Base-by-base conservation (phyloP, 2,797 vertebrate species). In the Argentina silus region DNA sequence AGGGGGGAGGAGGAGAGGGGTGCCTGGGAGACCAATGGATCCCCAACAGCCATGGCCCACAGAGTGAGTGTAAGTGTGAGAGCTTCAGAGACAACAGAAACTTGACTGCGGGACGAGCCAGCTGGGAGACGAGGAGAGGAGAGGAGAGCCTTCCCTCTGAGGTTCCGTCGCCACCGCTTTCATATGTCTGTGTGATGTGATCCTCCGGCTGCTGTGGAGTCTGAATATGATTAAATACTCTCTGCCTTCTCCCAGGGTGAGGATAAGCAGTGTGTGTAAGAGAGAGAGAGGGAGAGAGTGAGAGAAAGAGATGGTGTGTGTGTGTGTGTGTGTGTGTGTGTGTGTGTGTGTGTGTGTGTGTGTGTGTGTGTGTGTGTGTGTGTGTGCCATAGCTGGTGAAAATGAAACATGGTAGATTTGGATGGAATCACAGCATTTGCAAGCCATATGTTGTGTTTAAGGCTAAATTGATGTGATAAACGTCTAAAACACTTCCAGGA, bases 401-500 rank as follows among this genome's bases (percentile, higher is more conserved):
- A 57, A 21, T 53, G 15, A 57, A 6, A 57, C 17, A 15, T 1
- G n/a, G 55, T 19, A 19, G 7, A 57, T 17, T n/a, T 14, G 53
- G 12, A 55, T n/a, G 12, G 53, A 55, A 55, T 6, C 15, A 27
- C 36, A 36, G 60, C 7, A 56, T 6, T 15, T 17, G n/a, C 14
- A 56, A 43, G 60, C 27, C 5, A 10, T 3, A 1, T 36, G 23
- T 15, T 8, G 6, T 14, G 60, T 36, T 15, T 36, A 63, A 14
- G 36, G 15, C 9, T 15, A 7, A 63, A 63, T n/a, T 6, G 8
- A 43, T 17, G 61, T 17, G 61, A 15, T 14, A 63, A 44, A n/a
- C 15, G 60, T 14, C 60, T 44, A 63, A 12, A 14, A 63, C 7
- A 43, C 36, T 63, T 63, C 36, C 61, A 43, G 61, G 61, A 63